Base-by-base conservation (phyloP, 2,113 vertebrate species). In the Pyxicephalus adspersus region DNA sequence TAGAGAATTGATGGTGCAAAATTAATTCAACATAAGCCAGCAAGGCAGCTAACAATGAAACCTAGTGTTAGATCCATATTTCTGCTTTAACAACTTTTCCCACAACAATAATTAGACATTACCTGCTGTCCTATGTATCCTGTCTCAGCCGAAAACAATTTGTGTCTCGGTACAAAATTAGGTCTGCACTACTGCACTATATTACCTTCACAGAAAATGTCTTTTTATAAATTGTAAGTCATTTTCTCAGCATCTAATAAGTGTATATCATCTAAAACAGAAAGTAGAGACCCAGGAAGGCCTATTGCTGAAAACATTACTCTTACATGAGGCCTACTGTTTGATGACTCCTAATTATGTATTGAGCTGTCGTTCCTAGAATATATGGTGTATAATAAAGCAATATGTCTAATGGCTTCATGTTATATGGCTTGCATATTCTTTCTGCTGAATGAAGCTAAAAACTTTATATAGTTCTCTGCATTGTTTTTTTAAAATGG, bases 231-330 rank as follows among this genome's bases (percentile, higher is more conserved):
- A 67, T 31, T 20, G 51, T 65, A 67, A 78, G 76, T 66, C 45
- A 55, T 78, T 78, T 78, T 67, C 76, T 18, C 51, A 55, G 76
- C 76, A 67, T 78, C 76, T 78, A 67, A 78, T 78, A 78, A 65
- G 52, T 57, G 64, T 78, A 78, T 67, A 78, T 78, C 50, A 67
- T 64, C 76, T 78, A 66, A 77, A 77, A 66, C 50, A 66, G 76
- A 77, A 66, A 65, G 20, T 28, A 34, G 63, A 57, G 76, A 78
- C 76, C 52, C 63, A 17, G 63, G 63, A 71, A 78, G 64, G 54
- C 51, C 51, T 66, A 78, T 52, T 29, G 50, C 66, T 25, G 76
- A 23, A 52, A 55, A 67, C 51, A 78, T 78, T 67, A 66, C 57
- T 65, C 63, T 55, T 51, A 28, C 23, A 58, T 9, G 22, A 67